These are phyloP conservation scores for Drosophila melanosoma DNA, from an alignment of 2,888 invertebrate genomes.

Conservation along the genomic window DNA sequence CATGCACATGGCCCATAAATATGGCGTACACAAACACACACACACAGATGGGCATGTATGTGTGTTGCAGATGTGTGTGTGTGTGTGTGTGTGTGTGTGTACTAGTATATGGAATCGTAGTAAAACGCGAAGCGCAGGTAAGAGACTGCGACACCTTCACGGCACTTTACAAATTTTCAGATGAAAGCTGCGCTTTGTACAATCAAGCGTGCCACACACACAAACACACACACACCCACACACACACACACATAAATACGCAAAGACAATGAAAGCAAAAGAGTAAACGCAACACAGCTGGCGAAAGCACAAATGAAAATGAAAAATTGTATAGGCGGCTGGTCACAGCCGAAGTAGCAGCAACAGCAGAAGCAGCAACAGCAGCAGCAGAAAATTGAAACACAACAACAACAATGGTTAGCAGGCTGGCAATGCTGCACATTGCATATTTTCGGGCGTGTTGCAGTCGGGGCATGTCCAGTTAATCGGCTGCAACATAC, in stretches of 20 bases:
- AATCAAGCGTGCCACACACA: conserved; percentile 66
- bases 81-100: neutral
- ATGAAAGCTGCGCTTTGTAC: conserved; percentile 75
- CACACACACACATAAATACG: conserved; percentile 10
- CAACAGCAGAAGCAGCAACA: conserved; percentile 20
- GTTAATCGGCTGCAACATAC: conserved; percentile 76
- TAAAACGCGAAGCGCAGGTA: conserved; percentile 69
- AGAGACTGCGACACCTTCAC: conserved; percentile 44
- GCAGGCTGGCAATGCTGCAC: conserved; percentile 46
- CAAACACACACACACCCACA: conserved; percentile 18
- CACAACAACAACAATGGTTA: conserved; percentile 37
- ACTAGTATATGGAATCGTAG: conserved; percentile 49
- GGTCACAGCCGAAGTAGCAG: conserved; percentile 12
- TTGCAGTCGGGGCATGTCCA: conserved; percentile 56
- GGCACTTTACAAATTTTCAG: conserved; percentile 73
- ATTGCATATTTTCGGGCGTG: conserved; percentile 68
- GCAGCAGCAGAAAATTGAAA: conserved; percentile 46
- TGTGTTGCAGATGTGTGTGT: conserved; percentile 31
- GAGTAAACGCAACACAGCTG: conserved; percentile 59
- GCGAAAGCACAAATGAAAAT: conserved; percentile 72
- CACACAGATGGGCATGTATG: conserved; percentile 39
- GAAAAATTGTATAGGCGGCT: conserved; percentile 56
- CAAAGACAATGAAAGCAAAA: conserved; percentile 52
- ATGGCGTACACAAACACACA: conserved; percentile 59
- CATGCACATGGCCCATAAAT: conserved; percentile 70